Percentiles rank a stretch among this genome's conserved stretches.
Conservation (phyloP, 2,888 invertebrate genomes). For the Ferrisia virgata region DNA sequence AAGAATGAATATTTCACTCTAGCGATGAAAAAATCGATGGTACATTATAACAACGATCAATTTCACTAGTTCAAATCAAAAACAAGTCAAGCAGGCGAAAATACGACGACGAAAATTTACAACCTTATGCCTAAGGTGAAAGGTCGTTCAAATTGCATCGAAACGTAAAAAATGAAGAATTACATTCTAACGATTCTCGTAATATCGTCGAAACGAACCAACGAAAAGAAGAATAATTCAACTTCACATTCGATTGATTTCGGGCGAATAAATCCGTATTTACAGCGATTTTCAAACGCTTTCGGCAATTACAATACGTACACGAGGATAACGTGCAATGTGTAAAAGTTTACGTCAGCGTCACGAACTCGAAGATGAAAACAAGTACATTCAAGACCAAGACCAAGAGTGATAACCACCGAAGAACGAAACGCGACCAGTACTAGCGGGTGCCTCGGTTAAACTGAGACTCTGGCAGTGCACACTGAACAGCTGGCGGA, state of each 20-base stretch:
- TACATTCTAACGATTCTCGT: neutral
- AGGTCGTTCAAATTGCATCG: neutral
- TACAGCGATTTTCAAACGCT: neutral
- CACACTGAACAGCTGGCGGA: constrained; percentile 37
- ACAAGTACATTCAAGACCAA: neutral
- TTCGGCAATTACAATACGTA: neutral
- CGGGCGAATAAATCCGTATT: neutral
- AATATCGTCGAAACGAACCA: neutral
- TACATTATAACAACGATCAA: neutral
- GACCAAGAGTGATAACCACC: neutral
- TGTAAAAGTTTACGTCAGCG: neutral
- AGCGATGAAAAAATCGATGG: neutral
- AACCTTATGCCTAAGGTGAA: neutral
- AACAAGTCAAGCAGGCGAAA: neutral
- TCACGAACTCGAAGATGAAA: neutral
- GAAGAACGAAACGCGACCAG: neutral
- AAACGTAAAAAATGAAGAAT: neutral
- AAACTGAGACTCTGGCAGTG: neutral
- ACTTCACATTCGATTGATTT: neutral
- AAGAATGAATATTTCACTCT: too few species aligned
- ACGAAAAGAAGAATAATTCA: neutral
- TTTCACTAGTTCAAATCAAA: neutral
- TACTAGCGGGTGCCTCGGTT: neutral
- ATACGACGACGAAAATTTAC: neutral
- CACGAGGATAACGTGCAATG: too few species aligned